phyloP scores from a whole-genome alignment of 2,888 invertebrate species.

The Trilocha varians region DNA sequence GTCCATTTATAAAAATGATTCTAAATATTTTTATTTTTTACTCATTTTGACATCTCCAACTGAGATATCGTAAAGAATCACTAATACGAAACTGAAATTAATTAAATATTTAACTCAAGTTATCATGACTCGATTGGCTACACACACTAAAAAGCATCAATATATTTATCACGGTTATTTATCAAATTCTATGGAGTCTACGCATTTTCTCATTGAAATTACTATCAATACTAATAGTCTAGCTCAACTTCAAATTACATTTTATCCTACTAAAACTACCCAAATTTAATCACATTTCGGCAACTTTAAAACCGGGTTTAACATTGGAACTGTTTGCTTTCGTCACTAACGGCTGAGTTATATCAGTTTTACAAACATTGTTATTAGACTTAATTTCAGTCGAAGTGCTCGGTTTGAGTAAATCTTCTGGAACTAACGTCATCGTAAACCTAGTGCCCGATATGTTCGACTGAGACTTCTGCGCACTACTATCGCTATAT shows the following conservation, averaged over 20 bases:
- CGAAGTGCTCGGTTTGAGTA: slow-evolving; percentile 32
- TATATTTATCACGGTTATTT: too few species aligned
- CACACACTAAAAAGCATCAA: too few species aligned
- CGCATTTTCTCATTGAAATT: background rate
- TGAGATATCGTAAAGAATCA: too few species aligned
- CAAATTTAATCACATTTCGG: slow-evolving; percentile 22
- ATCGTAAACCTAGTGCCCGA: slow-evolving; percentile 55
- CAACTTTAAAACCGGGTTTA: slow-evolving; percentile 52
- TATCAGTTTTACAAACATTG: slow-evolving; percentile 19
- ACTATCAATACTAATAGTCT: background rate
- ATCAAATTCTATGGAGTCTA: too few species aligned
- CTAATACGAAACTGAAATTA: too few species aligned
- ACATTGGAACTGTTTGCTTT: slow-evolving; percentile 44
- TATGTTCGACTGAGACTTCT: slow-evolving; percentile 35
- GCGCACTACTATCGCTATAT: slow-evolving; percentile 55
- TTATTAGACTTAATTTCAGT: slow-evolving; percentile 33
- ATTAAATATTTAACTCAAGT: too few species aligned
- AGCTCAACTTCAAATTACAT: background rate
- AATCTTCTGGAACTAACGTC: slow-evolving; percentile 50
- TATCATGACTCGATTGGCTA: too few species aligned
- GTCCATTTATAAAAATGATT: too few species aligned
- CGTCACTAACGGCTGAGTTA: slow-evolving; percentile 36
- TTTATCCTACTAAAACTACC: background rate
- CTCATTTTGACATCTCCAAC: too few species aligned
- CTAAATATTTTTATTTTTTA: too few species aligned